Base-by-base conservation (phyloP, 2,888 invertebrate species). In the Cataglyphis altisquamis region DNA sequence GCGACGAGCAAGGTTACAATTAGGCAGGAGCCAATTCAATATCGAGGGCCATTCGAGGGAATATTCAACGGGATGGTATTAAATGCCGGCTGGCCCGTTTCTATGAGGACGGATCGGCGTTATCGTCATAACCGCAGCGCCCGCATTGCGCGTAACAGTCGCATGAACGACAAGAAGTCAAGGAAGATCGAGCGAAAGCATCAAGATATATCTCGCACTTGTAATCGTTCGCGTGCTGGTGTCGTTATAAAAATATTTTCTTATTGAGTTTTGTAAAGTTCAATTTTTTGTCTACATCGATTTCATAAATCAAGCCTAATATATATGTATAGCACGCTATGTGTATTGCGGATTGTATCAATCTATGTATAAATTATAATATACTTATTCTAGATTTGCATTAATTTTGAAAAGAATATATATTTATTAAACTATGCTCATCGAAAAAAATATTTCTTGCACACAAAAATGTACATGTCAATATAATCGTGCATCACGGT, bases 21-120 rank as follows among this genome's bases (percentile, higher is more conserved):
- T 94, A 94, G 93, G 94, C 92, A 91, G 92, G 85, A 93, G 92
- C 92, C 94, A 94, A 94, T 94, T 94, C 94, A 94, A 94, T 94
- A 94, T 94, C 94, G 92, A 91, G 93, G 91, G 92, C 94, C 90
- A 93, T 94, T 94, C 91, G 90, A 86, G 91, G 89, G 94, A 94
- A 94, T 94, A 94, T 94, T 94, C 94, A 93, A 92, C 90, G 92
- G 85, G 84, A 88, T 87, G 90, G 93, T 92, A 94, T 94, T 94
- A 93, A 94, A 93, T 92, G 93, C 91, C 91, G 92, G 88, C 90
- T 92, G 91, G 92, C 88, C 88, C 90, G 91, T 91, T 94, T 93
- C 91, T 90, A 90, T 89, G 87, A 91, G 90, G 88, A 88, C 87
- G 91, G 91, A 90, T 90, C 86, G 73, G 63, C 29, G 68, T 83